phyloP scores from a whole-genome alignment of 2,888 invertebrate genomes.

The Strigamia transsilvanica region DNA sequence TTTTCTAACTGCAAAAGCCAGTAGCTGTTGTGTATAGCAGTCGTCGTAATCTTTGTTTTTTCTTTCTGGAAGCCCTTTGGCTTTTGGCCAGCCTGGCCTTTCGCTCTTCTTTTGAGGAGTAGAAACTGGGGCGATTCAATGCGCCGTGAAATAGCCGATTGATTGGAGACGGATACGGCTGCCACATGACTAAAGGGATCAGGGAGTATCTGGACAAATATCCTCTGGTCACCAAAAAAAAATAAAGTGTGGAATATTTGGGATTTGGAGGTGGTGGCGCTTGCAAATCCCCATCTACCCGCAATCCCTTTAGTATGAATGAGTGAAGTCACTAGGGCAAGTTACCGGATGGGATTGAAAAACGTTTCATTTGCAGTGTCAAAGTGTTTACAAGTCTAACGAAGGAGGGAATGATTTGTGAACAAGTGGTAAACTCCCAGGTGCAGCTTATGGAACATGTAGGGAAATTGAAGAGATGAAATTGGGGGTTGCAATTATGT shows the following conservation, averaged over 20 bases:
- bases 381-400: not conserved
- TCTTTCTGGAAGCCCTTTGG: not conserved
- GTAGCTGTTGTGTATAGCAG: constrained; percentile 35
- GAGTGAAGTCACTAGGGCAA: not conserved
- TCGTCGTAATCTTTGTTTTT: constrained; percentile 9
- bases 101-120: constrained; percentile 12
- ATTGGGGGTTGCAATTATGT: constrained; percentile 15
- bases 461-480: not conserved
- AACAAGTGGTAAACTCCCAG: not conserved
- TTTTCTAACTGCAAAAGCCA: constrained; percentile 2
- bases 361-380: not conserved
- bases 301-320: not conserved
- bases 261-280: constrained; percentile 33
- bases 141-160: constrained; percentile 48
- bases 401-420: not conserved
- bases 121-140: constrained; percentile 16
- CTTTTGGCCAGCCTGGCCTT: constrained; percentile 16
- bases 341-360: not conserved
- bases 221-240: constrained; percentile 12
- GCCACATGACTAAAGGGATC: constrained; percentile 27
- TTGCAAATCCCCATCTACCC: constrained; percentile 5
- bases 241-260: constrained; percentile 29
- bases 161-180: constrained; percentile 43
- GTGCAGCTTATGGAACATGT: not conserved
- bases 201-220: constrained; percentile 39